Conservation (phyloP, 2,113 vertebrate genomes). For the Philantomba maxwellii region DNA sequence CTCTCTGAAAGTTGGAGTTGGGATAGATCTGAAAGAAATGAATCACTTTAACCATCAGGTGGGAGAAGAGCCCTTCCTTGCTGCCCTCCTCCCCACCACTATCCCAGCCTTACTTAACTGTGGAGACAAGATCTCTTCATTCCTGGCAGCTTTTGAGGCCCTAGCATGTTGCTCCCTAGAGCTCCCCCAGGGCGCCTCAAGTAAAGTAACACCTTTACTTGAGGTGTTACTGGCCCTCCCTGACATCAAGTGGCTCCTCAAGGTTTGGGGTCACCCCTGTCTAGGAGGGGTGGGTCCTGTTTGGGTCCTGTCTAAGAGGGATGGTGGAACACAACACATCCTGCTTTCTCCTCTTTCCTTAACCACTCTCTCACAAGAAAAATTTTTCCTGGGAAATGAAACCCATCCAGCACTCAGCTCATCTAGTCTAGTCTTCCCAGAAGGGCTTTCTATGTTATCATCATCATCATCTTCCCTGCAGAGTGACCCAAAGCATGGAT, state of each 20-base stretch:
- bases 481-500: accelerated
- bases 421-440: background rate
- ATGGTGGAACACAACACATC: background rate
- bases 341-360: background rate
- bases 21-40: background rate
- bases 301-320: background rate
- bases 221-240: background rate
- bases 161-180: background rate
- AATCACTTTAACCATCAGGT: background rate
- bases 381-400: background rate
- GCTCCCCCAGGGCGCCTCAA: background rate
- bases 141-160: too few species aligned
- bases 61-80: background rate
- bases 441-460: background rate
- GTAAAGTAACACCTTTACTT: accelerated
- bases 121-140: background rate
- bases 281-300: background rate
- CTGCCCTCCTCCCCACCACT: background rate
- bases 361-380: background rate
- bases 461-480: background rate
- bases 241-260: background rate
- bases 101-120: too few species aligned
- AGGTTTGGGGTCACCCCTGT: background rate
- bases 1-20: background rate
- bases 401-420: accelerated